Base-by-base conservation (phyloP, 2,797 vertebrate genomes). In the Bovichtus diacanthus region DNA sequence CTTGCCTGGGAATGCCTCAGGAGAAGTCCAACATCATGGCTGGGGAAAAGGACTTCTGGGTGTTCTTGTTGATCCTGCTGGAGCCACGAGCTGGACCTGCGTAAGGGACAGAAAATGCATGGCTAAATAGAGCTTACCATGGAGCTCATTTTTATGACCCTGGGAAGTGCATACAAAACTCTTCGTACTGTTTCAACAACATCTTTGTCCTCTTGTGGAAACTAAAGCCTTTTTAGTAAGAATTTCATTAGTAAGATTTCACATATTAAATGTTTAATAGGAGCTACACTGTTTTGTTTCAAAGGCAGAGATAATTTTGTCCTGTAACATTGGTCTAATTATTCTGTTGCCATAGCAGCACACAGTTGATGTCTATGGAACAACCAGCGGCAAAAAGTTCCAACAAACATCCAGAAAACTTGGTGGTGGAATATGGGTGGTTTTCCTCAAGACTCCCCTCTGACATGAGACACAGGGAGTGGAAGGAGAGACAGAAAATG, bases 401-500 rank as follows among this genome's bases (percentile, higher is more conserved):
- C 91, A 88, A 53, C 67, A 85, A 85, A 83, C 74, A 81, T 85
- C 64, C 85, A 87, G 60, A 77, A 70, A 39, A 76, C 63, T 83
- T 59, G 72, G 78, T 81, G 69, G 76, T 81, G 84, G 84, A 91
- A 79, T 84, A 85, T 85, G 94, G 90, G 94, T 95, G 94, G 91
- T 93, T 94, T 95, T 94, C 94, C 85, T 94, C 92, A 90, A 94
- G 90, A 86, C 91, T 85, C 90, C 90, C 91, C 53, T 88, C 90
- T 95, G 95, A 95, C 95, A 86, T 83, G 80, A 85, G 87, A 74
- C 70, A 34, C 86, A 92, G 73, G 66, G 90, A 74, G 72, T 85
- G 58, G 92, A 90, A 81, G 39, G 79, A 80, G 44, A 85, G 75
- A 76, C 86, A 80, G 66, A 88, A 85, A 87, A 76, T 34, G 68